Percentiles rank a stretch among this genome's conserved stretches.
phyloP scores from a whole-genome alignment of 2,797 vertebrate species.

The Gymnodraco acuticeps region DNA sequence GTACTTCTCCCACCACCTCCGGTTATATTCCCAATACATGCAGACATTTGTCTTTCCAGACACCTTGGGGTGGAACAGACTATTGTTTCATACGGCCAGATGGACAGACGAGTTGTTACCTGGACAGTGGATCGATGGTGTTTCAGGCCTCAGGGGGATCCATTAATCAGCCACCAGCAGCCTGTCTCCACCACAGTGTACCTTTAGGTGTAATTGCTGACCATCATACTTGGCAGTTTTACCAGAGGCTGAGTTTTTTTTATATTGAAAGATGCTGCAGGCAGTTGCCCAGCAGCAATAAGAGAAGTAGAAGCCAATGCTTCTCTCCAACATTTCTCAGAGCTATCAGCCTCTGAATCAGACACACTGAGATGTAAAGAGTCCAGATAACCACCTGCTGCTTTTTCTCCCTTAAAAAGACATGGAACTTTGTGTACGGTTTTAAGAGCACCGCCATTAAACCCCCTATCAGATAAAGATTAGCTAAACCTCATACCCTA shows the following conservation, averaged over 20 bases:
- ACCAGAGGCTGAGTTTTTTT: constrained; percentile 38
- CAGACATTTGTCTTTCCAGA: too few species aligned
- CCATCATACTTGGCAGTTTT: constrained; percentile 48
- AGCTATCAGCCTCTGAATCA: constrained; percentile 50
- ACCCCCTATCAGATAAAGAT: constrained; percentile 29
- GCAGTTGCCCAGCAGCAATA: constrained; percentile 18
- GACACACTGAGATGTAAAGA: constrained; percentile 8
- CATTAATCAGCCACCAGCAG: constrained; percentile 66
- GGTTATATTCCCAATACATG: too few species aligned
- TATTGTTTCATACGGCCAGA: constrained; percentile 1
- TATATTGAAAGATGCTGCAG: constrained; percentile 42
- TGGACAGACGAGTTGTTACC: background rate
- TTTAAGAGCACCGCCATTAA: constrained; percentile 1
- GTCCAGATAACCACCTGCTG: constrained; percentile 30
- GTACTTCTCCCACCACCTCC: too few species aligned
- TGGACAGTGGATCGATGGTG: constrained; percentile 47
- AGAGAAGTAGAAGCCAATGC: constrained; percentile 22
- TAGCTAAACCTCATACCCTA: background rate
- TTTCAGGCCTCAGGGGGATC: constrained; percentile 28
- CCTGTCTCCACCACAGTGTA: constrained; percentile 31
- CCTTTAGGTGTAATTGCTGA: constrained; percentile 55
- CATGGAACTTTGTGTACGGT: constrained; percentile 7
- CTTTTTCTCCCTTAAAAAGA: constrained; percentile 46
- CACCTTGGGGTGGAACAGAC: background rate
- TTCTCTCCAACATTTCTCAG: constrained; percentile 47